Conservation (phyloP, 1,140 invertebrate species). For the Drosophila erecta region DNA sequence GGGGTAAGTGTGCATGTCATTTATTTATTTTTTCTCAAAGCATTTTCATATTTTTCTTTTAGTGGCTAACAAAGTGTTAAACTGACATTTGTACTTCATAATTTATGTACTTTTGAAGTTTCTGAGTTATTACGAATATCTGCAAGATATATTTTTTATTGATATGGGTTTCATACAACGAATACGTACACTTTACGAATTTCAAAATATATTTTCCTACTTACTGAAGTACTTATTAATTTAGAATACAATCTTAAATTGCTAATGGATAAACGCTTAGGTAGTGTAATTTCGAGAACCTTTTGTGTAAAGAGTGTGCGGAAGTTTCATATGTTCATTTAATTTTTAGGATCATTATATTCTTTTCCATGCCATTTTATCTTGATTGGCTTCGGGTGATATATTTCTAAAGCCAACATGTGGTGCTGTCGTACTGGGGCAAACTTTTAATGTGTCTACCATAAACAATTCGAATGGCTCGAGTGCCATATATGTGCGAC, state of each 20-base stretch:
- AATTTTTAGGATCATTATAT: constrained; percentile 1
- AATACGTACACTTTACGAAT: background rate
- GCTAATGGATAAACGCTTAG: too few species aligned
- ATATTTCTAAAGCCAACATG: constrained; percentile 31
- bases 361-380: constrained; percentile 26
- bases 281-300: too few species aligned
- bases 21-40: background rate
- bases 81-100: background rate
- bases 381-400: constrained; percentile 39
- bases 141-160: background rate
- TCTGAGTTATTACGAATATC: background rate
- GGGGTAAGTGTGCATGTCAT: constrained; percentile 14
- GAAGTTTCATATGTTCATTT: background rate
- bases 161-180: background rate
- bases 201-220: too few species aligned
- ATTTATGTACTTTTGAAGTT: background rate
- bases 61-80: constrained; percentile 27
- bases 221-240: background rate
- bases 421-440: constrained; percentile 2
- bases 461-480: constrained; percentile 33
- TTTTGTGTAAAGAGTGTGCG: background rate
- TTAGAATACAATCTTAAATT: background rate
- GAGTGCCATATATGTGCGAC: constrained; percentile 22
- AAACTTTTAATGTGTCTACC: constrained; percentile 42
- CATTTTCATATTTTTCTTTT: background rate